phyloP scores from a whole-genome alignment of 2,797 vertebrate species.

The Toxotes lorentzi region DNA sequence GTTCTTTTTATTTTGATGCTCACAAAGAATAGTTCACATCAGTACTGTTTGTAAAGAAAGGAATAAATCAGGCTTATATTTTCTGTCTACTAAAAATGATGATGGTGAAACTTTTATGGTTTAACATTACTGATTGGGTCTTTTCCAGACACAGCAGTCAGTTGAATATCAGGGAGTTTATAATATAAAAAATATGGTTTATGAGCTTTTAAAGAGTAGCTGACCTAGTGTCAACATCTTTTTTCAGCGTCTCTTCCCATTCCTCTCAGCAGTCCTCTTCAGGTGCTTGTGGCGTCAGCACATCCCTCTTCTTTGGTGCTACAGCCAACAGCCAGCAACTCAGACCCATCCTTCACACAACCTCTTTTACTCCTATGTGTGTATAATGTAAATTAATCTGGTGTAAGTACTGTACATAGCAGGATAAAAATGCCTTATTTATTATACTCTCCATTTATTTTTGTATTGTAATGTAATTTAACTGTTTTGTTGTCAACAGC shows the following conservation, averaged over 20 bases:
- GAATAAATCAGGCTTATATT: no score
- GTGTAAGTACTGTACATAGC: constrained; percentile 84
- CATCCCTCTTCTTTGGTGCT: constrained; percentile 69
- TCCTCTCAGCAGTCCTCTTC: constrained; percentile 24
- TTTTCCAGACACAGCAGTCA: neutral
- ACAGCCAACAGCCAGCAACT: constrained; percentile 34
- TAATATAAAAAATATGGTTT: neutral
- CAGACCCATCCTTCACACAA: constrained; percentile 47
- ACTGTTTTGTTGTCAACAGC: constrained; percentile 45
- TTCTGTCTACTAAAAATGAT: neutral
- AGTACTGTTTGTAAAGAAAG: no score
- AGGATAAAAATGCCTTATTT: constrained; percentile 78
- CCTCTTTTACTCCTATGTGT: constrained; percentile 68
- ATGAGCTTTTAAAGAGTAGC: neutral
- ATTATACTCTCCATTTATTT: constrained; percentile 82
- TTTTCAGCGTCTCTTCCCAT: constrained; percentile 33
- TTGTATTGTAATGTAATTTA: constrained; percentile 77
- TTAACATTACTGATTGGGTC: no score
- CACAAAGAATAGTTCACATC: no score
- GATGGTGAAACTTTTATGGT: neutral
- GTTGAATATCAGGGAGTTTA: neutral
- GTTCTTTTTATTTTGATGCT: no score
- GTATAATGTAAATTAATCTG: constrained; percentile 78
- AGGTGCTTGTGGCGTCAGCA: constrained; percentile 43
- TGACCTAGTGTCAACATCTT: neutral